Percentiles rank a stretch among this genome's conserved stretches.
Evolutionary conservation across 2,888 invertebrate species (phyloP).

Genomic region (Pyralis farinalis): DNA sequence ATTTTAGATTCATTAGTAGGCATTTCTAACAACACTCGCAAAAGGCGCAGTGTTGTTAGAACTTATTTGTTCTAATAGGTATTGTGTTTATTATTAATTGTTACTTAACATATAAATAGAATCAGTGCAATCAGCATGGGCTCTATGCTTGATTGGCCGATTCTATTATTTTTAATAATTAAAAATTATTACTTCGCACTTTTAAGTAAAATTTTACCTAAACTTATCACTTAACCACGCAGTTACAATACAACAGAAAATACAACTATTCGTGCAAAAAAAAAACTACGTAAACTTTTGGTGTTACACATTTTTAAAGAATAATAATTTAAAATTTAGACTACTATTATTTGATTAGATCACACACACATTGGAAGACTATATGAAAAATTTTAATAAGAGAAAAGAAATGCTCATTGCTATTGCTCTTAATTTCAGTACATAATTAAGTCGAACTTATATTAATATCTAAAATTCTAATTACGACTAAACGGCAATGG

Average conservation of each 20-base stretch:
- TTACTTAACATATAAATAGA: conserved; percentile 38
- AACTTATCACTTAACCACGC: conserved; percentile 17
- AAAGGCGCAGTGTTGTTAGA: conserved; percentile 30
- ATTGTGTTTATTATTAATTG: conserved; percentile 15
- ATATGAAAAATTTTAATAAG: conserved; percentile 48
- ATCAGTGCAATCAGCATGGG: conserved; percentile 60
- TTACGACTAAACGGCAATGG: conserved; percentile 53
- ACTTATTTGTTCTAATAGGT: conserved; percentile 24
- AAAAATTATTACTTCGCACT: conserved; percentile 57
- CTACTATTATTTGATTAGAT: conserved; percentile 44
- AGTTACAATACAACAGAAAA: conserved; percentile 12
- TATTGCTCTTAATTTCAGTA: conserved; percentile 66
- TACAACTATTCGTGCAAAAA: conserved; percentile 15
- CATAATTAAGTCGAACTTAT: conserved; percentile 37
- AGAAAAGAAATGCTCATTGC: conserved; percentile 35
- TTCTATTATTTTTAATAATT: conserved; percentile 30
- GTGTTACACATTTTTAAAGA: conserved; percentile 21
- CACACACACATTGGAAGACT: conserved; percentile 76
- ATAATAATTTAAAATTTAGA: conserved; percentile 21
- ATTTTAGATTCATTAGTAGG: conserved; percentile 9
- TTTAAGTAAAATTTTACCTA: conserved; percentile 17
- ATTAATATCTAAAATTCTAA: conserved; percentile 39
- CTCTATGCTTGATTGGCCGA: conserved; percentile 56
- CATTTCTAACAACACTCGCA: conserved; percentile 15
- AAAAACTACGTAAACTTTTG: conserved; percentile 18